phyloP scores from a whole-genome alignment of 2,888 invertebrate genomes.

The Temnothorax ravouxi region DNA sequence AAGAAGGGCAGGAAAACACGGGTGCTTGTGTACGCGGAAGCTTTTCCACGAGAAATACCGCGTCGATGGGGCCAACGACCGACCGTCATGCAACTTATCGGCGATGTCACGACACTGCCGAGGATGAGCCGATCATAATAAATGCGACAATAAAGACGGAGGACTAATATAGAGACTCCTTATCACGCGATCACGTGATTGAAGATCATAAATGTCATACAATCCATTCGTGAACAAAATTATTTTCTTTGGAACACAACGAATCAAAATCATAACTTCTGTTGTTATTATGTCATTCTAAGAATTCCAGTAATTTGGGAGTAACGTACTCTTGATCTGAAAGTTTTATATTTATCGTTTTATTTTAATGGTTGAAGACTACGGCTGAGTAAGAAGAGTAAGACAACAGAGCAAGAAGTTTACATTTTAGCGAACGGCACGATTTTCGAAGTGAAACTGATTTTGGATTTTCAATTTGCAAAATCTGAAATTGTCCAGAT shows the following conservation, averaged over 20 bases:
- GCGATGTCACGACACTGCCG: constrained; percentile 60
- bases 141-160: constrained; percentile 35
- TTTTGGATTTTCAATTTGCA: not conserved
- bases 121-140: constrained; percentile 50
- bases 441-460: not conserved
- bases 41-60: constrained; percentile 21
- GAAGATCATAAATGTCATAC: constrained; percentile 75
- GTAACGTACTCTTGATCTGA: constrained; percentile 21
- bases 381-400: not conserved
- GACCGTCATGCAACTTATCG: constrained; percentile 56
- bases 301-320: not conserved
- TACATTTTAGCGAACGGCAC: not conserved
- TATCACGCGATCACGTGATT: constrained; percentile 81
- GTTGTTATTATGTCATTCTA: constrained; percentile 19
- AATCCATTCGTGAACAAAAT: constrained; percentile 24
- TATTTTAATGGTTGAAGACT: not conserved
- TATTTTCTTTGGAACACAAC: constrained; percentile 2
- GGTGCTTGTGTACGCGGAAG: constrained; percentile 32
- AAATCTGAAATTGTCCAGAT: too few species aligned
- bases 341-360: constrained; percentile 10
- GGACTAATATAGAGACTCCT: constrained; percentile 40
- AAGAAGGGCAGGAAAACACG: constrained; percentile 30
- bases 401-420: not conserved
- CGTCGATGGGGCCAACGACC: constrained; percentile 66
- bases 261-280: constrained; percentile 4